These are phyloP conservation scores for Aegypius monachus DNA, from an alignment of 2,113 vertebrate genomes.

Conservation along the genomic window DNA sequence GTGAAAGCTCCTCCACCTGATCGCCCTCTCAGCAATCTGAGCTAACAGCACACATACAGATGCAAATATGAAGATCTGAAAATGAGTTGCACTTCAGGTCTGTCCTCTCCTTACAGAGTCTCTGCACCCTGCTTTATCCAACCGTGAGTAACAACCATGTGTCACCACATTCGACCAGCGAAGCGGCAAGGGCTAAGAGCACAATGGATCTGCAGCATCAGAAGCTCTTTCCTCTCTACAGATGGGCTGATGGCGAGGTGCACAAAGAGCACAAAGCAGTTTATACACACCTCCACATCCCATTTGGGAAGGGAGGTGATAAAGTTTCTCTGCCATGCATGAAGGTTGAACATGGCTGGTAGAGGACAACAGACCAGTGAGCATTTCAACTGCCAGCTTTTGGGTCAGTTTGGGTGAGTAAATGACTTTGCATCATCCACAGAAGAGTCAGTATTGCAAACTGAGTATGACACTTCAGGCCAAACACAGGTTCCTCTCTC, in stretches of 20 bases:
- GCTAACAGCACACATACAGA: not conserved
- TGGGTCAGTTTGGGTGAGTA: not conserved
- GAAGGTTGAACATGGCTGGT: not conserved
- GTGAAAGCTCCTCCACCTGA: not conserved
- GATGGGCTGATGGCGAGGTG: not conserved
- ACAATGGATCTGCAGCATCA: not conserved
- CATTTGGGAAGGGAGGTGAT: not conserved
- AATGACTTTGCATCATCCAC: not conserved
- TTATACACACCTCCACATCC: not conserved
- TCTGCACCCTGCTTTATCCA: not conserved
- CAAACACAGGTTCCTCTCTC: not conserved
- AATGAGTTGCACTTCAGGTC: not conserved
- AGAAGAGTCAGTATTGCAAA: not conserved
- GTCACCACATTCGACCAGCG: fast-evolving
- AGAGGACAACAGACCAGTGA: not conserved
- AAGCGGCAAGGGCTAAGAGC: not conserved
- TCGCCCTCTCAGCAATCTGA: no score
- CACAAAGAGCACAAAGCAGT: not conserved
- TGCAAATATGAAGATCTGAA: not conserved
- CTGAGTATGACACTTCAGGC: not conserved
- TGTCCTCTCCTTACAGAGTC: not conserved
- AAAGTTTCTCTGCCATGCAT: not conserved
- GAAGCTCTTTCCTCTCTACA: not conserved
- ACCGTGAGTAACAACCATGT: not conserved
- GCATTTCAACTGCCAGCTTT: not conserved